Conservation (phyloP, 2,797 vertebrate species). For the Thunnus albacares region DNA sequence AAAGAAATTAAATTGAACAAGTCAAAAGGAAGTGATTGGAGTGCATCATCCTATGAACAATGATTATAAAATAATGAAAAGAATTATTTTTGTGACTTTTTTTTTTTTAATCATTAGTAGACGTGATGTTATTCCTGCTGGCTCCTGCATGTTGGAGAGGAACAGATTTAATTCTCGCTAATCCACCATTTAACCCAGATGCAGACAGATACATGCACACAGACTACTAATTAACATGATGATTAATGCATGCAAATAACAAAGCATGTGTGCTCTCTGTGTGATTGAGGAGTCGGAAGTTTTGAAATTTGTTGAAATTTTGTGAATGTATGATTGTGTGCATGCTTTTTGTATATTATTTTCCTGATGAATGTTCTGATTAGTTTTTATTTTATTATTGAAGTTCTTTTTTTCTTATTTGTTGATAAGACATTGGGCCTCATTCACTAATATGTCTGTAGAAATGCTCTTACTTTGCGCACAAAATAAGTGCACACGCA, state of each 20-base stretch:
- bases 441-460: no score
- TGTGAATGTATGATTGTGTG: background rate
- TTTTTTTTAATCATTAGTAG: background rate
- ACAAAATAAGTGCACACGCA: no score
- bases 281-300: conserved; percentile 13
- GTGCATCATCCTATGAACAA: background rate
- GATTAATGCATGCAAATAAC: conserved; percentile 37
- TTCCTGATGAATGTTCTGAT: background rate
- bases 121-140: conserved; percentile 22
- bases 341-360: background rate
- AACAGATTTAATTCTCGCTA: conserved; percentile 64
- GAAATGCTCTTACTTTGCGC: no score
- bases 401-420: background rate
- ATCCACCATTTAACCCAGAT: conserved; percentile 70
- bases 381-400: background rate
- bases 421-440: no score
- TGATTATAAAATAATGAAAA: background rate
- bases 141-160: conserved; percentile 32
- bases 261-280: conserved; percentile 13
- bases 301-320: background rate
- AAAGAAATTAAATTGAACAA: background rate
- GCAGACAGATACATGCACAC: conserved; percentile 36
- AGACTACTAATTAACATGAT: conserved; percentile 35
- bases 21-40: background rate
- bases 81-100: background rate